A percentile compares a stretch with the other conserved stretches of the same genome.
These are phyloP conservation scores for Pseudanteris insignis DNA, from an alignment of 2,888 invertebrate species.

Conservation along the genomic window DNA sequence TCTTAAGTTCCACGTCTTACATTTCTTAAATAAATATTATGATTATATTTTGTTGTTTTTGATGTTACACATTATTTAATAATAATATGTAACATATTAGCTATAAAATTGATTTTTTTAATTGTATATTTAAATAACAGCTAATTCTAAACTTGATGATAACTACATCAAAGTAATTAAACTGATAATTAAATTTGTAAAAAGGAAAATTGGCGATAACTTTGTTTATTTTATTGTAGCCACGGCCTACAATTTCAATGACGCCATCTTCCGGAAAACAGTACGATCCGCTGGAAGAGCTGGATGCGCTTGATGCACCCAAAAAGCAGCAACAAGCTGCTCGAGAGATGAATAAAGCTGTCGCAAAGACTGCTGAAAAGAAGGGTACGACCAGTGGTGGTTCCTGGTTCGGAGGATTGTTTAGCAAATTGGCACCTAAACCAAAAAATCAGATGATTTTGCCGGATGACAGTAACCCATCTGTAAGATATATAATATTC, in stretches of 20 bases:
- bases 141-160: too few species aligned
- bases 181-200: neutral
- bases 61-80: too few species aligned
- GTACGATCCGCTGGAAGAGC: conserved; percentile 63
- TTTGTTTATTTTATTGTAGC: conserved; percentile 59
- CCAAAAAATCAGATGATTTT: conserved; percentile 95
- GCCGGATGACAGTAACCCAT: conserved; percentile 93
- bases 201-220: conserved; percentile 54
- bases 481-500: conserved; percentile 70
- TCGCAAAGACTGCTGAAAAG: conserved; percentile 61
- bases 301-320: conserved; percentile 61
- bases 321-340: conserved; percentile 40
- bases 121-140: too few species aligned
- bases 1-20: too few species aligned
- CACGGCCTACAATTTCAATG: conserved; percentile 60
- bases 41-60: conserved; percentile 1
- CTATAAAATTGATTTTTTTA: too few species aligned
- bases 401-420: conserved; percentile 86
- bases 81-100: too few species aligned
- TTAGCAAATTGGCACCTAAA: conserved; percentile 82
- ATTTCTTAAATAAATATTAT: too few species aligned
- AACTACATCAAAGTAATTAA: too few species aligned
- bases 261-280: conserved; percentile 60
- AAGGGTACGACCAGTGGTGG: conserved; percentile 67
- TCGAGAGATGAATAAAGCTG: conserved; percentile 44